These are phyloP conservation scores for Tapirus terrestris DNA, from an alignment of 2,113 vertebrate genomes.

Conservation along the genomic window DNA sequence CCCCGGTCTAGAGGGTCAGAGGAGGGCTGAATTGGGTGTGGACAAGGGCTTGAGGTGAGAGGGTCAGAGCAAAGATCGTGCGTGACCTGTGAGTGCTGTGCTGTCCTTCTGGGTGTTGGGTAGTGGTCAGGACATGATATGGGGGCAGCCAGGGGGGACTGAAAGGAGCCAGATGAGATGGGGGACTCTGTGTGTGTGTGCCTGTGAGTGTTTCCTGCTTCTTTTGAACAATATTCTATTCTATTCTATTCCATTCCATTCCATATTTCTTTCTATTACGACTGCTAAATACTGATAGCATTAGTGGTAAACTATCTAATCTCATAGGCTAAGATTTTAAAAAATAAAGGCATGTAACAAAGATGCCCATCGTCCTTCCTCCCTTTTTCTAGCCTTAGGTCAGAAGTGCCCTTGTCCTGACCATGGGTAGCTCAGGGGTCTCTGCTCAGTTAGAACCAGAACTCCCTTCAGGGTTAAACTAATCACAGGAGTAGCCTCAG, in stretches of 20 bases:
- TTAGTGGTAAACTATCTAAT: not conserved
- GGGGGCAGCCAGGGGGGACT: too few relatives aligned
- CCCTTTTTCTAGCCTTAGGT: not conserved
- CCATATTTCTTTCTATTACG: not conserved
- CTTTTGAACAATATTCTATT: not conserved
- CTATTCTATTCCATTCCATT: too few relatives aligned
- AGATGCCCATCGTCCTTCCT: not conserved
- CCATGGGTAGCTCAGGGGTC: not conserved
- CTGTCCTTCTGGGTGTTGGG: not conserved
- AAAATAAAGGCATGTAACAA: not conserved
- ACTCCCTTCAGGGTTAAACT: not conserved
- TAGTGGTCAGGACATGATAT: not conserved
- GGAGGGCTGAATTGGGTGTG: not conserved
- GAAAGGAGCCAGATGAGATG: not conserved
- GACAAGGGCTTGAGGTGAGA: not conserved
- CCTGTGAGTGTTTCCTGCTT: not conserved
- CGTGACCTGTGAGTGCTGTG: not conserved
- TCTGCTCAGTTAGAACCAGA: not conserved
- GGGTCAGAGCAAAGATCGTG: not conserved
- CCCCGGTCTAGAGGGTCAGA: too few relatives aligned
- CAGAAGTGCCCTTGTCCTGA: not conserved
- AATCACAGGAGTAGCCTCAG: accelerated
- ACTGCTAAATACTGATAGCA: not conserved
- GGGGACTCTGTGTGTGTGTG: too few relatives aligned
- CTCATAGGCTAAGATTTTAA: not conserved